Percentiles rank a stretch among this genome's conserved stretches.
Conservation (phyloP, 2,888 invertebrate genomes). For the Anarsia innoxiella region DNA sequence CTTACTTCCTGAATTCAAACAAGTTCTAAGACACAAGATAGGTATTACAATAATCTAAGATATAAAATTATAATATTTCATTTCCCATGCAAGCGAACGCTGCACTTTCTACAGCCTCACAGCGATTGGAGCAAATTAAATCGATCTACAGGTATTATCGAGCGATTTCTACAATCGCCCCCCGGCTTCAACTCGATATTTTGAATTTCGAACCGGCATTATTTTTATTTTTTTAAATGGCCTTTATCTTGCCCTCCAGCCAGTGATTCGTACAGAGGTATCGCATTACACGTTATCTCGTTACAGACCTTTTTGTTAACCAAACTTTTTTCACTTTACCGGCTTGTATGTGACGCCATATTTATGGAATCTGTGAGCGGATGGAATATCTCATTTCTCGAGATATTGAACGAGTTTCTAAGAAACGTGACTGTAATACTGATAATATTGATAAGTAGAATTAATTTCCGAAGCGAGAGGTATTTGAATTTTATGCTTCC, state of each 20-base stretch:
- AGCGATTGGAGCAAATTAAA: constrained; percentile 5
- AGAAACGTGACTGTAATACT: constrained; percentile 59
- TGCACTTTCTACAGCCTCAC: too few species aligned
- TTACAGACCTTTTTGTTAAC: constrained; percentile 52
- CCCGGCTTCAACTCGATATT: constrained; percentile 47
- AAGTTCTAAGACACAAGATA: too few species aligned
- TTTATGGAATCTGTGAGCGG: constrained; percentile 56
- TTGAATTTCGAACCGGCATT: constrained; percentile 57
- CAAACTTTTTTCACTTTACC: constrained; percentile 43
- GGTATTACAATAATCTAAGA: too few species aligned
- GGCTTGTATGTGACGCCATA: constrained; percentile 47
- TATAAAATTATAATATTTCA: too few species aligned
- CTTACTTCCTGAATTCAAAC: too few species aligned
- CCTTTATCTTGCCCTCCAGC: constrained; percentile 62
- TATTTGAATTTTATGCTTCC: constrained; percentile 54
- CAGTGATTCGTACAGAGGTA: constrained; percentile 60
- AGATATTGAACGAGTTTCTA: too few species aligned
- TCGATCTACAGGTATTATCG: constrained; percentile 25
- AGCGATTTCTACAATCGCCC: constrained; percentile 43
- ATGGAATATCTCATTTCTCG: constrained; percentile 59
- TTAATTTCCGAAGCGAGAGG: constrained; percentile 47
- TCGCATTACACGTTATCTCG: constrained; percentile 68
- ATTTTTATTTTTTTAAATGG: constrained; percentile 51
- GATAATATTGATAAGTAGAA: constrained; percentile 63
- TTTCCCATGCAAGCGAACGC: too few species aligned